Conservation (phyloP, 2,888 invertebrate species). For the Drosophila tripunctata region DNA sequence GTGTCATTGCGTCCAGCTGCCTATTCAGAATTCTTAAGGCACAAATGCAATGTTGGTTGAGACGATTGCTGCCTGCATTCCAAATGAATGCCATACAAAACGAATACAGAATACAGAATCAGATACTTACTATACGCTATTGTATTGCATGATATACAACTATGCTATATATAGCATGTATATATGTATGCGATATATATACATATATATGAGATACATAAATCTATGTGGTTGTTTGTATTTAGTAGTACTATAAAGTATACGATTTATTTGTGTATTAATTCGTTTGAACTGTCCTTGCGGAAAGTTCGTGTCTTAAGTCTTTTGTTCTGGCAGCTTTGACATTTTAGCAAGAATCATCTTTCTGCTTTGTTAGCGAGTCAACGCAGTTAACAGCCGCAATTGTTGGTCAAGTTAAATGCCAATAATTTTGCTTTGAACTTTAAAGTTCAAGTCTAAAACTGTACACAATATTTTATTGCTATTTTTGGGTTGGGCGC, state of each 20-base stretch:
- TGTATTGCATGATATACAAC: constrained; percentile 1
- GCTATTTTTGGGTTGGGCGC: constrained; percentile 51
- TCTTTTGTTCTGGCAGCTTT: constrained; percentile 61
- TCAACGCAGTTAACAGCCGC: constrained; percentile 3
- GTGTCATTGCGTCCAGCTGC: constrained; percentile 6
- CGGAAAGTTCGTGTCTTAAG: constrained; percentile 64
- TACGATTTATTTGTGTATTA: constrained; percentile 9
- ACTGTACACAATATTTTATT: constrained; percentile 21
- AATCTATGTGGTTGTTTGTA: too few species aligned
- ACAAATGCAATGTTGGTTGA: constrained; percentile 5
- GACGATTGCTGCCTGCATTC: constrained; percentile 25
- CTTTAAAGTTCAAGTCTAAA: constrained; percentile 76
- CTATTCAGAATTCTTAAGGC: constrained; percentile 33
- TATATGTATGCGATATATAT: background rate
- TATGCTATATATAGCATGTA: background rate
- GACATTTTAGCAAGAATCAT: constrained; percentile 38
- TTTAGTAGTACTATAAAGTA: too few species aligned
- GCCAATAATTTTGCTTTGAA: constrained; percentile 69
- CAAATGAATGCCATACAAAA: constrained; percentile 31
- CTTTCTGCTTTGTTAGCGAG: constrained; percentile 14
- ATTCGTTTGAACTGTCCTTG: constrained; percentile 53
- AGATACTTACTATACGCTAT: constrained; percentile 9
- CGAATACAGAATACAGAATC: too few species aligned
- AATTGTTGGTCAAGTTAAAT: constrained; percentile 70
- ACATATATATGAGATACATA: too few species aligned